Evolutionary conservation across 2,797 vertebrate species (phyloP).

Genomic region (Syndactyla subalaris): DNA sequence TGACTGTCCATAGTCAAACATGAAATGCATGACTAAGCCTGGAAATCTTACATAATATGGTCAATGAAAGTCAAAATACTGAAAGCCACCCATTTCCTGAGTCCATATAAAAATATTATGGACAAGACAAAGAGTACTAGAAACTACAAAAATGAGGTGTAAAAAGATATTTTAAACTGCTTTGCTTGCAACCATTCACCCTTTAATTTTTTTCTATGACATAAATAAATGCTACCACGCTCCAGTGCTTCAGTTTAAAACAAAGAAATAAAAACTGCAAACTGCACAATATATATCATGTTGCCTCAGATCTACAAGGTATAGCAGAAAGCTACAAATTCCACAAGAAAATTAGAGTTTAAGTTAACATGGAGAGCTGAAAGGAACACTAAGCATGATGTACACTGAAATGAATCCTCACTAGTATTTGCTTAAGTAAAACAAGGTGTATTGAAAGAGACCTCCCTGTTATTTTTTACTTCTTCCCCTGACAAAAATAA

Average conservation of each 20-base stretch:
- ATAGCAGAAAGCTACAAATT: background rate
- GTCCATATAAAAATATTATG: background rate
- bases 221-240: background rate
- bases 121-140: background rate
- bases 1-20: background rate
- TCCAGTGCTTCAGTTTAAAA: background rate
- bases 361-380: background rate
- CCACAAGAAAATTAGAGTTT: background rate
- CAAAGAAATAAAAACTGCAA: background rate
- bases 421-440: background rate
- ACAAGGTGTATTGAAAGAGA: background rate
- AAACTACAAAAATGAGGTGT: background rate
- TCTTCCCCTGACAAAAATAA: slow-evolving; percentile 11
- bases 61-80: background rate
- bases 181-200: background rate
- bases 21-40: slow-evolving; percentile 10
- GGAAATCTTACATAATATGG: background rate
- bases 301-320: background rate
- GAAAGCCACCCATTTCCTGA: background rate
- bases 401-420: background rate
- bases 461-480: background rate
- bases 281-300: background rate
- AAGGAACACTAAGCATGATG: background rate
- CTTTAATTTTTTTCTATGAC: background rate
- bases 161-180: background rate